Evolutionary conservation across 2,797 vertebrate species (phyloP).

Genomic region (Serranus cabrilla): DNA sequence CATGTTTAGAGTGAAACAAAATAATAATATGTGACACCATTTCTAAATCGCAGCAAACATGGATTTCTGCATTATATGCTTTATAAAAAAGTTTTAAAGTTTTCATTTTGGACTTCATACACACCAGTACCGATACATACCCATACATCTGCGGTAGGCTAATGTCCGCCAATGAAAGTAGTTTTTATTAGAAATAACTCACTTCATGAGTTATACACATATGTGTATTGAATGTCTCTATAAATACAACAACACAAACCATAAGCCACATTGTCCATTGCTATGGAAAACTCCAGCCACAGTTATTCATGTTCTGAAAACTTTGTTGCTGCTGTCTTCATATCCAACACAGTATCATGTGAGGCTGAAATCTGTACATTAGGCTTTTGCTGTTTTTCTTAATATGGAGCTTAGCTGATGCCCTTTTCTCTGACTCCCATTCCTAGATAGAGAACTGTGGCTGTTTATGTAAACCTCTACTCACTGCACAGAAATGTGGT

Average conservation of each 20-base stretch:
- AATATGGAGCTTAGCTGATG: conserved; percentile 29
- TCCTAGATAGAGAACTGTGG: conserved; percentile 64
- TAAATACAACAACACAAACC: neutral
- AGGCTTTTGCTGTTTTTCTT: neutral
- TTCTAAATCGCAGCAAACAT: too few relatives aligned
- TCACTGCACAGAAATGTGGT: conserved; percentile 74
- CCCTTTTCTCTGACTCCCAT: conserved; percentile 49
- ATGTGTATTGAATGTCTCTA: neutral
- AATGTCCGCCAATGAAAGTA: neutral
- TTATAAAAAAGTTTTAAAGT: too few relatives aligned
- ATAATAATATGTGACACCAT: too few relatives aligned
- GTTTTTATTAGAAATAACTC: neutral
- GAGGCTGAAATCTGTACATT: neutral
- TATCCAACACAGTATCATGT: conserved; percentile 3
- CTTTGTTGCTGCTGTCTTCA: neutral
- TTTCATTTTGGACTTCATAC: too few relatives aligned
- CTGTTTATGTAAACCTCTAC: conserved; percentile 71
- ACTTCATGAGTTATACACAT: too few relatives aligned
- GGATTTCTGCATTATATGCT: too few relatives aligned
- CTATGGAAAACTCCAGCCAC: neutral
- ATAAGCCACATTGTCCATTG: neutral
- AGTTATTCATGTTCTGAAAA: neutral
- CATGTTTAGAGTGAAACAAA: too few relatives aligned
- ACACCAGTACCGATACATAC: too few relatives aligned
- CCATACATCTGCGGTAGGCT: too few relatives aligned